Conservation (phyloP, 2,113 vertebrate species). For the Uropsilus gracilis region DNA sequence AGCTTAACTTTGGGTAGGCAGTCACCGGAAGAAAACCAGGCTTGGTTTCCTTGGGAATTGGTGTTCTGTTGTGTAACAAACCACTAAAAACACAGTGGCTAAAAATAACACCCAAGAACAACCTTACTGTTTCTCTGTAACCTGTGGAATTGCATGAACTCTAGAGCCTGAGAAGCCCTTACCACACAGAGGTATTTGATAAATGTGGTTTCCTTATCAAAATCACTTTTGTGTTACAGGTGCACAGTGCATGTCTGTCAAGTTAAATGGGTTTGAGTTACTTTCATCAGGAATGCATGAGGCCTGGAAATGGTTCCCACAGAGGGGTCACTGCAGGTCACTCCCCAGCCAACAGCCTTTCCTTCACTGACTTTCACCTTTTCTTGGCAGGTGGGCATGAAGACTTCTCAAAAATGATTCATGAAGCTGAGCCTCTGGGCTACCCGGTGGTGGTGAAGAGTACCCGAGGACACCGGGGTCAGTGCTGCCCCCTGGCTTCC, state of each 20-base stretch:
- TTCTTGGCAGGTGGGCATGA: conserved; percentile 91
- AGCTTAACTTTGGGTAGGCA: background rate
- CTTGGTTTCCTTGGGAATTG: background rate
- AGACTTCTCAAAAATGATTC: conserved; percentile 95
- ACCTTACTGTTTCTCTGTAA: background rate
- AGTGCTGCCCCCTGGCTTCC: conserved; percentile 62
- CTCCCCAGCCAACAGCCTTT: background rate
- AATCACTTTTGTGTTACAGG: background rate
- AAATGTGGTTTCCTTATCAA: background rate
- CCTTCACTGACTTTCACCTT: conserved; percentile 58
- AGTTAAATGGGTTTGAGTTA: background rate
- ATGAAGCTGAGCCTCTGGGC: conserved; percentile 93
- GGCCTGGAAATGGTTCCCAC: background rate
- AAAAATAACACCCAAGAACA: background rate
- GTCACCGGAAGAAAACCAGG: background rate
- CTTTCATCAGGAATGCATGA: background rate
- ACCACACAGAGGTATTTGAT: background rate
- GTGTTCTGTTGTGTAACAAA: background rate
- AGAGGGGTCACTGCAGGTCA: background rate
- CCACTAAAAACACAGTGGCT: background rate
- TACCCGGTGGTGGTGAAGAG: conserved; percentile 96
- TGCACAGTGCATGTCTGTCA: background rate
- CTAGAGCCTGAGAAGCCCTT: background rate
- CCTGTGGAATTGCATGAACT: background rate
- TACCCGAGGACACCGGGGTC: conserved; percentile 93